A percentile compares a stretch with the other conserved stretches of the same genome.
Evolutionary conservation across 1,140 invertebrate genomes (phyloP).

Genomic region (Temnothorax nylanderi): DNA sequence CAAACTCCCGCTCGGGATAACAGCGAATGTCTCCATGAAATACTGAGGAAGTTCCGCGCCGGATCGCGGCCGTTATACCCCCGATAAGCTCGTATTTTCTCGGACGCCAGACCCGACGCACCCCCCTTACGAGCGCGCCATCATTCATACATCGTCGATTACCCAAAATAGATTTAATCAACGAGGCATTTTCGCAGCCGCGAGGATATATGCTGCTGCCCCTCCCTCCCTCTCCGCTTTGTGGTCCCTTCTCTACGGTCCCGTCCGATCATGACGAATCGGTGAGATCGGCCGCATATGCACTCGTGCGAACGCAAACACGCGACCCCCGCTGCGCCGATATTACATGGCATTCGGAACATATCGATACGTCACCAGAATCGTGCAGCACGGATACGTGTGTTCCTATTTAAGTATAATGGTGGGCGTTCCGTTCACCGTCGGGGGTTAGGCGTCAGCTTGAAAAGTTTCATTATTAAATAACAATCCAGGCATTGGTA

Average conservation of each 20-base stretch:
- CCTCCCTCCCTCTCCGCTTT: background rate
- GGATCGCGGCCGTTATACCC: constrained; percentile 45
- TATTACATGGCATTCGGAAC: constrained; percentile 59
- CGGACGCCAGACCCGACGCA: constrained; percentile 39
- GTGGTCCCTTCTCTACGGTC: background rate
- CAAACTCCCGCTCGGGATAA: constrained; percentile 32
- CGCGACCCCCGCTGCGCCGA: constrained; percentile 53
- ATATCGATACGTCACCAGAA: constrained; percentile 57
- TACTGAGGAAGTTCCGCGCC: constrained; percentile 40
- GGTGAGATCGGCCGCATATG: constrained; percentile 79
- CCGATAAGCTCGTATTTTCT: constrained; percentile 64
- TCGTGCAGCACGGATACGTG: constrained; percentile 34
- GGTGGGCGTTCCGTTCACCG: background rate
- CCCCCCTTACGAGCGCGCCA: constrained; percentile 49
- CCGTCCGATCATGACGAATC: constrained; percentile 79
- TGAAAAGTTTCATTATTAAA: constrained; percentile 38
- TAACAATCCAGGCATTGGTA: background rate
- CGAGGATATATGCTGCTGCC: constrained; percentile 60
- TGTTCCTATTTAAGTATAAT: constrained; percentile 34
- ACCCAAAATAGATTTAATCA: constrained; percentile 81
- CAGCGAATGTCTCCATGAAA: constrained; percentile 23
- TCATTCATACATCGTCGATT: constrained; percentile 78
- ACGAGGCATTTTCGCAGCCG: constrained; percentile 66
- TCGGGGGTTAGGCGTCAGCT: background rate
- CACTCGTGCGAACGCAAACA: constrained; percentile 79